These are phyloP conservation scores for Vombatus ursinus DNA, from an alignment of 2,113 vertebrate genomes.

Conservation along the genomic window DNA sequence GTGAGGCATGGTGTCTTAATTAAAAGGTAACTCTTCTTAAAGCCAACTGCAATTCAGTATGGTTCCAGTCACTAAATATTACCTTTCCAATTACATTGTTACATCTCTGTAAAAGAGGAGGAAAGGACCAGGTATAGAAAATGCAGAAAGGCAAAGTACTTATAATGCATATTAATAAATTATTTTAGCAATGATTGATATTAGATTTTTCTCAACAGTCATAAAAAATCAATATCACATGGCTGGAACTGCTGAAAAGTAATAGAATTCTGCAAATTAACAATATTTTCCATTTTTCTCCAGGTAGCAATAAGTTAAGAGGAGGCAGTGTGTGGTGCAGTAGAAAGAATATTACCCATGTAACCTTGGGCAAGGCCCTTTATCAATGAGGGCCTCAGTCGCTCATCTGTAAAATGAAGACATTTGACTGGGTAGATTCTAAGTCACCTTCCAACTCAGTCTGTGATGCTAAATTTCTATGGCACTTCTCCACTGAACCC, in stretches of 20 bases:
- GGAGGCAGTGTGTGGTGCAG: not conserved
- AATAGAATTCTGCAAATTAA: not conserved
- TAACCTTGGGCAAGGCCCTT: not conserved
- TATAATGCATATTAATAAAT: not conserved
- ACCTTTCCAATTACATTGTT: not conserved
- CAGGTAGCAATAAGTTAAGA: not conserved
- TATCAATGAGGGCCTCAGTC: not conserved
- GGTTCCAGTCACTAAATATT: slow-evolving; percentile 49
- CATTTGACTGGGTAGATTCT: not conserved
- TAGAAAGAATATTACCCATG: not conserved
- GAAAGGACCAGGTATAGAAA: not conserved
- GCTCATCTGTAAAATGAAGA: not conserved
- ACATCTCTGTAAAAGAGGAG: not conserved
- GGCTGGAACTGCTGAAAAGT: not conserved
- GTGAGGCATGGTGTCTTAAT: slow-evolving; percentile 4
- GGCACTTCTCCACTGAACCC: not conserved
- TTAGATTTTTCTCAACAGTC: not conserved
- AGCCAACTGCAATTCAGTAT: slow-evolving; percentile 32
- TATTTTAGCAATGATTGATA: not conserved
- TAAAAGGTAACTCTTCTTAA: slow-evolving; percentile 39
- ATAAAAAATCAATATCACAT: not conserved
- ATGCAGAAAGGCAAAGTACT: not conserved
- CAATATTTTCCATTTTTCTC: not conserved
- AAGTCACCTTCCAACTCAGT: not conserved
- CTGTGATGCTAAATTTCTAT: not conserved